Evolutionary conservation across 1,140 invertebrate species (phyloP), one percentile per base, ranked within the genome.

Genomic region (Aradophagus sp.): DNA sequence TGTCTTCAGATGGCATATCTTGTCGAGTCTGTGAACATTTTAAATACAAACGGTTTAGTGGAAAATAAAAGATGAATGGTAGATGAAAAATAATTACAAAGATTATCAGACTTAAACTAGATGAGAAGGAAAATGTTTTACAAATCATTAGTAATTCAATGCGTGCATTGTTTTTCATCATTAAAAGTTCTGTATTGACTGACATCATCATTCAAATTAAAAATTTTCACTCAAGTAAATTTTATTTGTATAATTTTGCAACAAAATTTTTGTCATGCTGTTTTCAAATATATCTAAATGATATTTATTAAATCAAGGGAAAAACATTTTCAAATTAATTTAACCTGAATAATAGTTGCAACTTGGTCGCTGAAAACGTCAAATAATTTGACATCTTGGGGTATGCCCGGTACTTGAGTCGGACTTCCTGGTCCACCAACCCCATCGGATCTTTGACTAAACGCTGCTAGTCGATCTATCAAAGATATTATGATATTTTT

Each of bases 301-400:
- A 34, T 41, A 47, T 32, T n/a, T n/a, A n/a, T n/a, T n/a, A n/a
- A n/a, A n/a, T n/a, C n/a, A n/a, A n/a, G n/a, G n/a, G n/a, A n/a
- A n/a, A n/a, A n/a, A n/a, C n/a, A n/a, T n/a, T n/a, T n/a, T n/a
- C n/a, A n/a, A n/a, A n/a, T n/a, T n/a, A n/a, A n/a, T n/a, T n/a
- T n/a, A 29, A 94, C 93, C 89, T 96, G 93, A 62, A 98, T 97
- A 73, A 99, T 97, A 62, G 94, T 92, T 2, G 96, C 93, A 20
- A 99, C 94, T 88, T 99, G 97, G 76, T 97, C 92, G n/a, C 96
- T 98, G 81, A 99, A 99, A 23, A 99, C 97, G 79, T 99, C 97
- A 88, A 99, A 99, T 0, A 99, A 86, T 78, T 97, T 92, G 8
- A 98, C 94, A 76, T 98, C 93, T 56, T 91, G 87, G 6, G 95